Evolutionary conservation across 2,113 vertebrate genomes (phyloP), one percentile per base, ranked within the genome.

Genomic region (Sprattus sprattus): DNA sequence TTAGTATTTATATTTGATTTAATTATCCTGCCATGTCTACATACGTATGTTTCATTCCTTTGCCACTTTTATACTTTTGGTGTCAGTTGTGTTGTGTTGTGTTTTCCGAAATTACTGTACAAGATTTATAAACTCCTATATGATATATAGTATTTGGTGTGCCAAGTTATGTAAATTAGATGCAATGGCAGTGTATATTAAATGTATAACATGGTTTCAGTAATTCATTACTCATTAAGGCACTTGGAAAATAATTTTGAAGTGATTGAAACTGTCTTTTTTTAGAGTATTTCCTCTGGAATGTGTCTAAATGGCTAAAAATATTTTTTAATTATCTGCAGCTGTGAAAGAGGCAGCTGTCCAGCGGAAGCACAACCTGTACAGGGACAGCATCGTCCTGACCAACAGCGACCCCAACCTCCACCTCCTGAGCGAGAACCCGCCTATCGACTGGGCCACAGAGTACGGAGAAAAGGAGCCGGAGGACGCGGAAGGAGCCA

Each of bases 271-370:
- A 1, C 9, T 78, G 16, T 10, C 15, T 39, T 78, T 39, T 16
- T 25, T 71, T 25, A 13, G n/a, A 32, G 64, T 13, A 13, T 13
- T 71, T 32, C 64, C 25, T 71, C 28, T 16, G 3, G 32, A 44
- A 11, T 25, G 22, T 45, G 1, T 75, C 64, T 78, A 32, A 75
- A 22, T 67, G 28, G 16, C 0, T 0, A 39, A 39, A 39, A 39
- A 39, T 64, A 32, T 81, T 9, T 85, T 0, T 32, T 2, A 39
- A 0, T 50, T 71, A 0, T 87, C 84, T 82, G 0, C 90, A 99
- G 98, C 97, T 0, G 98, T 99, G 92, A 99, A 99, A 91, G 98
- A 99, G 89, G 98, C 97, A 0, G 98, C 98, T 0, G 96, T 98
- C 84, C 98, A 99, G 94, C 92, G 97, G 83, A 98, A 96, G 88